These are phyloP conservation scores for Nymphicus hollandicus DNA, from an alignment of 2,113 vertebrate species.

Conservation along the genomic window DNA sequence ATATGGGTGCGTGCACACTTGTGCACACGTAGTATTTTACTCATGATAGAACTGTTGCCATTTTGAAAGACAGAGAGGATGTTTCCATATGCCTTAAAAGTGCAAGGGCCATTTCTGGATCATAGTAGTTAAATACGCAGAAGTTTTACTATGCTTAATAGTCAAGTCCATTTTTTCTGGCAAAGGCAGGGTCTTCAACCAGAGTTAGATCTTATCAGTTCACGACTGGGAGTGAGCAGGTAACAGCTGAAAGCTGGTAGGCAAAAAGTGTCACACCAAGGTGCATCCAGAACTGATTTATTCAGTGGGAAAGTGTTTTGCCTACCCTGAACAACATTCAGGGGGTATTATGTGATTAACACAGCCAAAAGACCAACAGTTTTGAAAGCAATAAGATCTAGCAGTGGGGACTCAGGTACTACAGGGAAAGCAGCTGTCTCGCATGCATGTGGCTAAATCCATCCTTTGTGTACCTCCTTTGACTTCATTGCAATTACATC, in stretches of 20 bases:
- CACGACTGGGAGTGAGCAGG: not conserved
- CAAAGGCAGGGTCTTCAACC: conserved; percentile 40
- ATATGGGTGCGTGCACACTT: accelerated
- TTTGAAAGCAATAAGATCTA: not conserved
- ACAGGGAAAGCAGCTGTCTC: not conserved
- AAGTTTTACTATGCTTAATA: conserved; percentile 35
- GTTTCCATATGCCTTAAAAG: conserved; percentile 65
- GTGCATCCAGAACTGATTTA: conserved; percentile 48
- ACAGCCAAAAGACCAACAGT: conserved; percentile 6
- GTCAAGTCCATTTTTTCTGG: conserved; percentile 62
- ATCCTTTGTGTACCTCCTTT: conserved; percentile 7
- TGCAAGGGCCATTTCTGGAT: conserved; percentile 66
- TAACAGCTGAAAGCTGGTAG: conserved; percentile 44
- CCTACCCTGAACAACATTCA: not conserved
- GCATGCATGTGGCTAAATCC: not conserved
- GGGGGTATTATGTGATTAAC: not conserved
- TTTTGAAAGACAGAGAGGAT: conserved; percentile 65
- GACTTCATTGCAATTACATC: not conserved
- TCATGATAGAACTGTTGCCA: not conserved
- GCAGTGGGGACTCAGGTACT: not conserved
- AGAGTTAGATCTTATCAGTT: conserved; percentile 26
- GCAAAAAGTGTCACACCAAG: conserved; percentile 37
- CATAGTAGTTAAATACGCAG: conserved; percentile 52
- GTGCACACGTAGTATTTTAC: accelerated
- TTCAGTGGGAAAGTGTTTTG: conserved; percentile 34